Evolutionary conservation across 1,140 invertebrate genomes (phyloP), one percentile per base, ranked within the genome.

Genomic region (Pemphigus obesinymphae): DNA sequence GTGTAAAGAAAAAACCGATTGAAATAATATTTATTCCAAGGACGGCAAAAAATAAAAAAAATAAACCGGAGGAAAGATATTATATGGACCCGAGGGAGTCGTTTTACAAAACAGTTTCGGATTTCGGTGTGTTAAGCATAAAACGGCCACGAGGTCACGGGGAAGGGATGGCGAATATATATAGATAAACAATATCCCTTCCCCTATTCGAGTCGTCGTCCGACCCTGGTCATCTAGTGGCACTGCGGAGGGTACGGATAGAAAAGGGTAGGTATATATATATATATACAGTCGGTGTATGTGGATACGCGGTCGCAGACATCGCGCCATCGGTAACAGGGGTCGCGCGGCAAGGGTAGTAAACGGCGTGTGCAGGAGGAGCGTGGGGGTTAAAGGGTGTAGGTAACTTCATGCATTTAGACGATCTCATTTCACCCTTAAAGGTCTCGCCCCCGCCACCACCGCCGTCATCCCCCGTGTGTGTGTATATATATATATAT

Each of bases 351-450:
- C 0, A 58, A 37, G 17, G 37, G 37, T 40, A 40, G 8, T 8
- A 8, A 8, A 40, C 37, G 26, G 17, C 11, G 10, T 40, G 37
- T 40, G 37, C 37, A 40, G 31, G 26, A 50, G 72, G 37, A 10
- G 23, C 1, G 15, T 17, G 20, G 8, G 76, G 53, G 55, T 63
- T 58, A 50, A 61, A 23, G 34, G 48, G 29, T 29, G 37, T 31
- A 61, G 76, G 76, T 63, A 45, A 80, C 76, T 80, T 80, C 76
- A 80, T 80, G 76, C 76, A 80, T 80, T 80, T 80, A 80, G 76
- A 80, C 76, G 76, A 80, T 80, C 76, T 80, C 76, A 80, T 80
- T 80, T 80, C 55, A 34, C 23, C 53, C 37, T 70, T 43, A 45
- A 70, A 34, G 68, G 23, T 70, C 37, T 70, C 40, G 15, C 37